Conservation (phyloP, 2,888 invertebrate species). For the Agrotis puta region DNA sequence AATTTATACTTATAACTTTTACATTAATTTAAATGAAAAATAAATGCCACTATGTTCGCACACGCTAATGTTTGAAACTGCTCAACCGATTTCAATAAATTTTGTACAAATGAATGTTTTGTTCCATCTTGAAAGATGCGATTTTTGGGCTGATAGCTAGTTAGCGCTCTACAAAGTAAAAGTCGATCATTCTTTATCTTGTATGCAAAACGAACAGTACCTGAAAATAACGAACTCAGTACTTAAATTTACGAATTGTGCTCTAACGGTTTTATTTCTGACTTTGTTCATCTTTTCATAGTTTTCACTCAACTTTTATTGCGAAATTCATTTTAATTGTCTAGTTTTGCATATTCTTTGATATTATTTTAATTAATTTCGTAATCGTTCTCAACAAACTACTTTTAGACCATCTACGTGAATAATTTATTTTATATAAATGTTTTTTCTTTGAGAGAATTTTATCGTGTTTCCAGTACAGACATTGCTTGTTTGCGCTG, state of each 20-base stretch:
- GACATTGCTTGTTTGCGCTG: no score
- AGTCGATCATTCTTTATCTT: no score
- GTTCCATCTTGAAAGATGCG: no score
- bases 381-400: background rate
- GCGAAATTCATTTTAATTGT: constrained; percentile 12
- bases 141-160: no score
- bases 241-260: background rate
- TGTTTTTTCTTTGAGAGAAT: background rate
- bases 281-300: constrained; percentile 7
- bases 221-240: background rate
- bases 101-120: no score
- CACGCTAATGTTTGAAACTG: no score
- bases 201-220: background rate
- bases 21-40: no score
- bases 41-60: no score
- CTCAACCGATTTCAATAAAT: no score
- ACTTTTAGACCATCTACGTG: constrained; percentile 3
- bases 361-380: constrained; percentile 26
- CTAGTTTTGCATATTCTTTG: constrained; percentile 34
- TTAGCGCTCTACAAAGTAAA: no score
- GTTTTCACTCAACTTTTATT: constrained; percentile 29
- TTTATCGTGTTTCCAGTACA: background rate
- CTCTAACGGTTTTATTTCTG: constrained; percentile 14
- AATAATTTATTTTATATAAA: background rate
- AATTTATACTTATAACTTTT: no score